These are phyloP conservation scores for Manacus vitellinus DNA, from an alignment of 2,113 vertebrate species.

Conservation along the genomic window DNA sequence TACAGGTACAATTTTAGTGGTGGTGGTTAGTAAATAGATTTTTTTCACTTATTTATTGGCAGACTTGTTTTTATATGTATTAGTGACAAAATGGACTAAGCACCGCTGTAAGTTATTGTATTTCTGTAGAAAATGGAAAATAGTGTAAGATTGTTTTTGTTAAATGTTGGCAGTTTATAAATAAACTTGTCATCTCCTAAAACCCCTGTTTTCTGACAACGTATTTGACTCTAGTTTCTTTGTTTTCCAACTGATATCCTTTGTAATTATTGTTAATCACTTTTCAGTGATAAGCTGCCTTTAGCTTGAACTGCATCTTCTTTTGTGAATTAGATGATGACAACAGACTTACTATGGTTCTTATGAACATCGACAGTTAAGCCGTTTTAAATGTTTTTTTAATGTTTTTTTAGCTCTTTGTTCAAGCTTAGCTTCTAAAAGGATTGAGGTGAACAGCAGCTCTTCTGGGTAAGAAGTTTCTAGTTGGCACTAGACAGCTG, in stretches of 20 bases:
- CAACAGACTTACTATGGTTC: not conserved
- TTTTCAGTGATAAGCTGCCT: not conserved
- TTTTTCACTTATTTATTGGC: conserved; percentile 59
- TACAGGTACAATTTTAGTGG: conserved; percentile 58
- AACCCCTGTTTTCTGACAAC: not conserved
- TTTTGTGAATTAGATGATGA: not conserved
- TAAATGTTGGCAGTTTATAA: conserved; percentile 75
- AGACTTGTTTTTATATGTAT: conserved; percentile 66
- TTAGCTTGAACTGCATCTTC: not conserved
- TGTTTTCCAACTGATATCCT: not conserved
- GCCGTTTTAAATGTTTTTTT: not conserved
- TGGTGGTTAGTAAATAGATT: conserved; percentile 55
- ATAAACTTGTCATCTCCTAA: conserved; percentile 76
- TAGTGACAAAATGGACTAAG: conserved; percentile 65
- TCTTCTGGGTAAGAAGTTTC: not conserved
- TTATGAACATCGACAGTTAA: not conserved
- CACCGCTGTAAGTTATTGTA: conserved; percentile 71
- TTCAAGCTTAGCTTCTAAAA: not conserved
- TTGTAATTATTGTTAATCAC: not conserved
- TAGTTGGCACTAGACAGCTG: not conserved
- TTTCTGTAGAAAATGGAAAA: conserved; percentile 73
- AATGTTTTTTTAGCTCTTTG: not conserved
- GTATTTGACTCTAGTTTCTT: not conserved
- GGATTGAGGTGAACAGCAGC: not conserved
- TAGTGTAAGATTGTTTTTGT: conserved; percentile 67